These are phyloP conservation scores for Odontophorus gujanensis DNA, from an alignment of 2,113 vertebrate genomes.

Conservation along the genomic window DNA sequence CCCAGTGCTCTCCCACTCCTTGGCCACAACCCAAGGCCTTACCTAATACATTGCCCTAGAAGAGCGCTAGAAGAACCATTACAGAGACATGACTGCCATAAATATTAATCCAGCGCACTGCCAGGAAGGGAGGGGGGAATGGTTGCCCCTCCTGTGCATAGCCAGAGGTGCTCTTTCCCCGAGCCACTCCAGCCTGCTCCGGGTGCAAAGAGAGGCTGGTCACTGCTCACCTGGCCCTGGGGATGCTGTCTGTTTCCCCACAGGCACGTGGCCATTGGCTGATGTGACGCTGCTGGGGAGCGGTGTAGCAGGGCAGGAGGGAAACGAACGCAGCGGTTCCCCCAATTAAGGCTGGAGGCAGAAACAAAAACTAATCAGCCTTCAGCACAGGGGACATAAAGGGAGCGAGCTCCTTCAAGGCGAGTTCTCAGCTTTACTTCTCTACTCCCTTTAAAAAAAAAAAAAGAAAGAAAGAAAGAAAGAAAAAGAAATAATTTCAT, in stretches of 20 bases:
- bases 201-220: not conserved
- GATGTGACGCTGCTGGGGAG: not conserved
- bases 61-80: not conserved
- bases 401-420: not conserved
- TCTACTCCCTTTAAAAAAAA: not conserved
- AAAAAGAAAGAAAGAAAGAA: no score
- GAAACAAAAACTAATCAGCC: slow-evolving; percentile 27
- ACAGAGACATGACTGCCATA: not conserved
- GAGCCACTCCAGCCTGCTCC: not conserved
- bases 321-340: not conserved
- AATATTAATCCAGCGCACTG: not conserved
- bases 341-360: not conserved
- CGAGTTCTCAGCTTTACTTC: not conserved
- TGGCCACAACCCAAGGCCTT: not conserved
- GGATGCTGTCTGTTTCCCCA: not conserved
- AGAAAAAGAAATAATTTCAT: not conserved
- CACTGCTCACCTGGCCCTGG: not conserved
- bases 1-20: not conserved
- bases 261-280: not conserved
- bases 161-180: not conserved
- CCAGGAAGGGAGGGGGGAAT: not conserved
- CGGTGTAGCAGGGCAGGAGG: accelerated
- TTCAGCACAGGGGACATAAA: not conserved
- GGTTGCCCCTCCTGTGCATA: not conserved
- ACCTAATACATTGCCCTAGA: not conserved